A percentile compares a stretch with the other conserved stretches of the same genome.
These are phyloP conservation scores for Melanostigma gelatinosum DNA, from an alignment of 2,113 vertebrate species.

Conservation along the genomic window DNA sequence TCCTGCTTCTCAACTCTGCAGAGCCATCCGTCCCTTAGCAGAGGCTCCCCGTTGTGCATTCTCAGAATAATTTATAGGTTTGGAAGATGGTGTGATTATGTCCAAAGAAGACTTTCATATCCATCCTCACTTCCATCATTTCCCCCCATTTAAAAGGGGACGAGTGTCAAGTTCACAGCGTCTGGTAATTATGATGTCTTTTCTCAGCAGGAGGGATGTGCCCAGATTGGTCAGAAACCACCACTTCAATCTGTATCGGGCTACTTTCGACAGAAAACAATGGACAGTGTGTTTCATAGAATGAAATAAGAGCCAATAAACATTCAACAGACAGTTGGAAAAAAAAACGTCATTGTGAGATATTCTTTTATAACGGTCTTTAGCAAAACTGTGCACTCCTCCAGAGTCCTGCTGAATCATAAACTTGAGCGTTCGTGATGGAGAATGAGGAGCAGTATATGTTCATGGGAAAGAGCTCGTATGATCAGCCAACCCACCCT, in stretches of 20 bases:
- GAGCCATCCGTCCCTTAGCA: slow-evolving; percentile 26
- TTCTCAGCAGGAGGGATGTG: slow-evolving; percentile 37
- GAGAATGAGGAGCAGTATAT: neutral
- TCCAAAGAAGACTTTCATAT: slow-evolving; percentile 59
- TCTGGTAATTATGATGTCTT: slow-evolving; percentile 62
- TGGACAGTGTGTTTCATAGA: neutral
- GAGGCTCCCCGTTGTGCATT: slow-evolving; percentile 54
- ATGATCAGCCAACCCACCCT: neutral
- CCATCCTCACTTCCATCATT: slow-evolving; percentile 62
- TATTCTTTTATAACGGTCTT: neutral
- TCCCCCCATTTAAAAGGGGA: slow-evolving; percentile 57
- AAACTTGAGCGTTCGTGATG: neutral
- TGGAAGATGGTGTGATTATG: slow-evolving; percentile 62
- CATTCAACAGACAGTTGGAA: slow-evolving; percentile 1
- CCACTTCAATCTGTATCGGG: slow-evolving; percentile 22
- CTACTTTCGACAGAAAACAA: slow-evolving; percentile 7
- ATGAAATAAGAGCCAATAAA: slow-evolving; percentile 9
- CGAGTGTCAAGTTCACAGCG: slow-evolving; percentile 69
- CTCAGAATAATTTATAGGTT: slow-evolving; percentile 67
- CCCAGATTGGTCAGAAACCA: slow-evolving; percentile 42
- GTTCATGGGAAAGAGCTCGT: neutral
- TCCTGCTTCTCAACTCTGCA: slow-evolving; percentile 20
- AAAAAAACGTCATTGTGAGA: neutral
- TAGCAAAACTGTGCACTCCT: neutral
- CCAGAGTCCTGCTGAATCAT: neutral